Evolutionary conservation across 2,113 vertebrate genomes (phyloP).

Genomic region (Parus major): DNA sequence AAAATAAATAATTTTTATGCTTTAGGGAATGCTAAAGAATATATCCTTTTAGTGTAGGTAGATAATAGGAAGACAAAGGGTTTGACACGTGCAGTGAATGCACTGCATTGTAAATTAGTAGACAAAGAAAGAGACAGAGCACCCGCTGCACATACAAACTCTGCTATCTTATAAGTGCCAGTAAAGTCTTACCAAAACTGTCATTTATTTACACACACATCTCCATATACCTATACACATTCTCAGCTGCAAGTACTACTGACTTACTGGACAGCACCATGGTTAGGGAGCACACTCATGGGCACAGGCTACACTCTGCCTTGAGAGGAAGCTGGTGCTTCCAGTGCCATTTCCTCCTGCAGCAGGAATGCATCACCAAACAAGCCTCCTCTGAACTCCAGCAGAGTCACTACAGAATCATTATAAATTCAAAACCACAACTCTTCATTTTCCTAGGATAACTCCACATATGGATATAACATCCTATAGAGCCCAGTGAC

Average conservation of each 20-base stretch:
- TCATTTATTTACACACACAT: no score
- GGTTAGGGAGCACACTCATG: rapidly evolving
- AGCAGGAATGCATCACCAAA: neutral
- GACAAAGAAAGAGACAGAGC: neutral
- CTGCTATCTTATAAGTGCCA: neutral
- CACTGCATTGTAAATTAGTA: neutral
- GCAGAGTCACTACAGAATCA: neutral
- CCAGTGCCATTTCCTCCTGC: neutral
- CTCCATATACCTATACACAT: no score
- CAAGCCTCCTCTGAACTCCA: rapidly evolving
- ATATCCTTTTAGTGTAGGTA: neutral
- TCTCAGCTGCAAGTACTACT: neutral
- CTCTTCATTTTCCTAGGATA: neutral
- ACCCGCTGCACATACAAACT: neutral
- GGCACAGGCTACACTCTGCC: neutral
- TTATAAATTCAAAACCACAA: neutral
- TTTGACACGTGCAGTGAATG: neutral
- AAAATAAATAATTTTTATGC: neutral
- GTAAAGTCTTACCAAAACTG: neutral
- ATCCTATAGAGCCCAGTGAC: neutral
- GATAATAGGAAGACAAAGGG: neutral
- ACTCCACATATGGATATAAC: neutral
- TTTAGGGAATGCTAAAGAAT: neutral
- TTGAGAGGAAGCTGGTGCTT: neutral
- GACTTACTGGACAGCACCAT: rapidly evolving